phyloP scores from a whole-genome alignment of 1,140 invertebrate genomes.

The Danaus melanippus region DNA sequence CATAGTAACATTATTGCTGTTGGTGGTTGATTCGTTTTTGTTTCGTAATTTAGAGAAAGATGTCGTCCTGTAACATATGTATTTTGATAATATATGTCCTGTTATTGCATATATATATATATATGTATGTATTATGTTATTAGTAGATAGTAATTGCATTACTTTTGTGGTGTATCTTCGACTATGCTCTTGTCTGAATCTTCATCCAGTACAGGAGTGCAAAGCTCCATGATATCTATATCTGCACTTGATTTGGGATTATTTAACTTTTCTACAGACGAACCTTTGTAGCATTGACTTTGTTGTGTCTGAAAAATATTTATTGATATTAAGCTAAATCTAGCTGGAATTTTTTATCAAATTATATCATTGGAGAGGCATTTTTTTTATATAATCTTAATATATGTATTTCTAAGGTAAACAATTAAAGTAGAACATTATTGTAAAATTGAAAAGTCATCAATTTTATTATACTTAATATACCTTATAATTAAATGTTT shows the following conservation, averaged over 20 bases:
- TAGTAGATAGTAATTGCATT: constrained; percentile 14
- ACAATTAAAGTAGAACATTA: too few relatives aligned
- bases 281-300: too few relatives aligned
- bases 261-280: too few relatives aligned
- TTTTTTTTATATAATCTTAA: too few relatives aligned
- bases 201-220: constrained; percentile 38
- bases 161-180: constrained; percentile 68
- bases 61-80: constrained; percentile 29
- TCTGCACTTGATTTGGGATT: neutral
- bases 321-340: too few relatives aligned
- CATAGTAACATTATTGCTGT: constrained; percentile 3
- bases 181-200: constrained; percentile 55
- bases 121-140: neutral
- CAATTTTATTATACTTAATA: too few relatives aligned
- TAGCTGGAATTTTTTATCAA: too few relatives aligned
- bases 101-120: neutral
- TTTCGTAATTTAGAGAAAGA: constrained; percentile 36
- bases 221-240: constrained; percentile 19
- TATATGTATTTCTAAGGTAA: too few relatives aligned
- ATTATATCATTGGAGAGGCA: too few relatives aligned
- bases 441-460: too few relatives aligned
- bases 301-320: too few relatives aligned
- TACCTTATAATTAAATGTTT: constrained; percentile 8
- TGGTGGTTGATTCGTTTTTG: constrained; percentile 16
- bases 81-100: too few relatives aligned